phyloP scores from a whole-genome alignment of 2,888 invertebrate genomes.

The Macaria notata region DNA sequence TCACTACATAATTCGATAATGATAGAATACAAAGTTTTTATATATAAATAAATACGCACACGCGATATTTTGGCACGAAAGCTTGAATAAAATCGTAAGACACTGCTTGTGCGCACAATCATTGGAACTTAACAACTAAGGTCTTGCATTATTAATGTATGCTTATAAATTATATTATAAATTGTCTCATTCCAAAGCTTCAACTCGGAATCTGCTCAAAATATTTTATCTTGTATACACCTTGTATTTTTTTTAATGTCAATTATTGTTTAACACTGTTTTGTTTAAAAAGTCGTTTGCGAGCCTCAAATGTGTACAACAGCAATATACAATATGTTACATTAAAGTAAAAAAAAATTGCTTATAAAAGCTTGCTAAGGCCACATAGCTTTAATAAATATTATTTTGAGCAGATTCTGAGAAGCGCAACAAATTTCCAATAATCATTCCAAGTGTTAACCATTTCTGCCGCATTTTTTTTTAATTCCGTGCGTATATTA shows the following conservation, averaged over 20 bases:
- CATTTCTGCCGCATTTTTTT: neutral
- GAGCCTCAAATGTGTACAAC: no score
- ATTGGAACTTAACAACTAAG: neutral
- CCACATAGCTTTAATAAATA: no score
- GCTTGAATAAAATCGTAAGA: constrained; percentile 18
- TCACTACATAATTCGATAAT: constrained; percentile 24
- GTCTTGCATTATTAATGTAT: neutral
- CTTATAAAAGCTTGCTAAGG: no score
- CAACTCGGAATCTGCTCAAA: neutral
- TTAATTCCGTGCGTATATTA: constrained; percentile 17
- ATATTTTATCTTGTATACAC: no score
- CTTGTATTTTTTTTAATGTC: no score
- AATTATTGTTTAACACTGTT: no score
- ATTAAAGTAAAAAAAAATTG: no score
- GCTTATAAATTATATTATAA: neutral
- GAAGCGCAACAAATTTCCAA: neutral
- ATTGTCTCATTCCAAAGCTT: neutral
- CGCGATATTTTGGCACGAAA: constrained; percentile 49
- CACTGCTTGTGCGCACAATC: constrained; percentile 11
- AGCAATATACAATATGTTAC: no score
- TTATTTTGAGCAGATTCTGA: no score
- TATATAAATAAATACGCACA: constrained; percentile 38
- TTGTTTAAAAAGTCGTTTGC: no score
- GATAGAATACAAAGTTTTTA: constrained; percentile 24
- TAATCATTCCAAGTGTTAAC: neutral